Evolutionary conservation across 2,113 vertebrate species (phyloP).

Genomic region (Vulpes ferrilata): DNA sequence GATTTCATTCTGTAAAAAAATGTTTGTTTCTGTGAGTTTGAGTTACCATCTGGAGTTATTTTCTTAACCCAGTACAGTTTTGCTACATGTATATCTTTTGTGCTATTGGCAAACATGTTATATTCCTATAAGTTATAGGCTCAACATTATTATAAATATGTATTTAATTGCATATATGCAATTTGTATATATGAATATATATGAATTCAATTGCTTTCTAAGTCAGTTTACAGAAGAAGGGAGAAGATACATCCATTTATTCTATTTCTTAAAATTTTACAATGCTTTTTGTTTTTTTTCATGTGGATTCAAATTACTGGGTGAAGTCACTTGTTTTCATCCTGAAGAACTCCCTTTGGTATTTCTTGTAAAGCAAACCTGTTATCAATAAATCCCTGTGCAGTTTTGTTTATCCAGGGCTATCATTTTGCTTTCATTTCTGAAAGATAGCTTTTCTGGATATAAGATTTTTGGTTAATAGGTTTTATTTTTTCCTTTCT

Average conservation of each 20-base stretch:
- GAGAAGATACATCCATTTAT: background rate
- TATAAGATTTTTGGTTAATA: background rate
- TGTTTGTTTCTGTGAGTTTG: background rate
- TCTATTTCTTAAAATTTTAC: background rate
- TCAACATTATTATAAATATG: background rate
- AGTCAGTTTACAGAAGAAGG: background rate
- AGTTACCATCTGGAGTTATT: background rate
- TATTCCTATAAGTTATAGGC: background rate
- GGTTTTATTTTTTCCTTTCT: background rate
- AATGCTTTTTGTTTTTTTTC: background rate
- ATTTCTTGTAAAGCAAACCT: background rate
- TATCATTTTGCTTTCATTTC: background rate
- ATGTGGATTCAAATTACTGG: background rate
- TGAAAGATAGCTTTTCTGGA: background rate
- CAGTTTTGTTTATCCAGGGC: background rate
- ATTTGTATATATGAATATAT: background rate
- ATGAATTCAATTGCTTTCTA: background rate
- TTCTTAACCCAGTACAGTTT: background rate
- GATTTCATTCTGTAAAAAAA: background rate
- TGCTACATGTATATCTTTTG: background rate
- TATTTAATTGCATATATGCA: background rate
- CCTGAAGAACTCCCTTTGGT: background rate
- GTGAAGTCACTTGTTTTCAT: background rate
- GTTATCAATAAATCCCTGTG: background rate
- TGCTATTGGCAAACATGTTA: background rate